These are phyloP conservation scores for Crocallis elinguaria DNA, from an alignment of 2,888 invertebrate species.

Conservation along the genomic window DNA sequence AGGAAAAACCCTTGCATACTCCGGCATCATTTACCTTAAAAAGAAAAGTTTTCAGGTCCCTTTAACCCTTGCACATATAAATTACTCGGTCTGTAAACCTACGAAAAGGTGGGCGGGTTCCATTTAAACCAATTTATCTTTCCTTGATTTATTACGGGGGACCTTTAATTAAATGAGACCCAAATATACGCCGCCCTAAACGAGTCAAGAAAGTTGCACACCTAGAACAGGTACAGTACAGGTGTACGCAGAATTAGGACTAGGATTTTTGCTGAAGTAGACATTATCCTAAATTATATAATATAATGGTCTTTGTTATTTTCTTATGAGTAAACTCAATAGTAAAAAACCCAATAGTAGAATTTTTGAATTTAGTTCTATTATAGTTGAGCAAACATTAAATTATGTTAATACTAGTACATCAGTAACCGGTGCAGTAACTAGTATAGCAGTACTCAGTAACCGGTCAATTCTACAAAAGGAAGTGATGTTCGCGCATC, in stretches of 20 bases:
- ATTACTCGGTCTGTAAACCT: constrained; percentile 41
- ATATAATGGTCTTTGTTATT: no score
- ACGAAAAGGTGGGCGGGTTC: constrained; percentile 49
- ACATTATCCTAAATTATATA: no score
- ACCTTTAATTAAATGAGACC: constrained; percentile 54
- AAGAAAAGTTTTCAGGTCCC: constrained; percentile 18
- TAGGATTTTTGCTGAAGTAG: no score
- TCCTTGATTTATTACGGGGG: constrained; percentile 53
- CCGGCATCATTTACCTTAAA: constrained; percentile 16
- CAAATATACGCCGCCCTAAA: constrained; percentile 42
- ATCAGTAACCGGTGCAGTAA: no score
- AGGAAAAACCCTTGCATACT: constrained; percentile 4
- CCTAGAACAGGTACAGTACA: constrained; percentile 5
- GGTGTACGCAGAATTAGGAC: background rate
- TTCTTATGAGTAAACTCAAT: no score
- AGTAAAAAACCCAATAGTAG: no score
- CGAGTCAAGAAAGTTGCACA: constrained; percentile 37
- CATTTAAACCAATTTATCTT: constrained; percentile 70
- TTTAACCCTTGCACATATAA: constrained; percentile 30
- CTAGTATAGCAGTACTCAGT: background rate
- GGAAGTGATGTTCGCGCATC: constrained; percentile 27
- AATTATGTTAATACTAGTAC: background rate
- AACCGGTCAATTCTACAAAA: constrained; percentile 33
- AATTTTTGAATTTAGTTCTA: no score
- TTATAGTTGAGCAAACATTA: no score